phyloP scores from a whole-genome alignment of 2,797 vertebrate species.

The Syndactyla subalaris region DNA sequence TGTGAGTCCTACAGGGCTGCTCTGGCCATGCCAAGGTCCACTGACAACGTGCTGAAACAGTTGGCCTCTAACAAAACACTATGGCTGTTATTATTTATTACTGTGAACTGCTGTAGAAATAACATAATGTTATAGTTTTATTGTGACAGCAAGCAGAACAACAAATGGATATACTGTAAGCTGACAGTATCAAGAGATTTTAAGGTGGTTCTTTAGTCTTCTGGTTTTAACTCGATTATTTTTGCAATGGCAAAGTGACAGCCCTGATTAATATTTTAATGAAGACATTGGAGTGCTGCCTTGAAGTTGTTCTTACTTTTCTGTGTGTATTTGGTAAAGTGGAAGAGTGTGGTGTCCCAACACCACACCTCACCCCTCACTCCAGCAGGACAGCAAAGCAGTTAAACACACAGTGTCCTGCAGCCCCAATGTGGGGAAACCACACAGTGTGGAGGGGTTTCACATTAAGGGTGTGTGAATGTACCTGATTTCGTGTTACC shows the following conservation, averaged over 20 bases:
- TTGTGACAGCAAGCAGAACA: accelerated
- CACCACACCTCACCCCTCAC: neutral
- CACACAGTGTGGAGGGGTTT: accelerated
- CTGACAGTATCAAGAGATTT: accelerated
- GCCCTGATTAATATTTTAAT: accelerated
- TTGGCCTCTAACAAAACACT: accelerated
- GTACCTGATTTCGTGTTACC: accelerated
- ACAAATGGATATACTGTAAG: accelerated
- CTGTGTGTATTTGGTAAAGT: neutral
- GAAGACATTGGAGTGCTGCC: accelerated
- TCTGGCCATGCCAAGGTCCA: accelerated
- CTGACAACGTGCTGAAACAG: accelerated
- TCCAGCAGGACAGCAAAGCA: neutral
- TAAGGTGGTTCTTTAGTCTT: accelerated
- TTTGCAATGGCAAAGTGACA: accelerated
- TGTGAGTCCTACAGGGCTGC: accelerated
- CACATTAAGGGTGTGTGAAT: accelerated
- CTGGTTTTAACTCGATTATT: accelerated
- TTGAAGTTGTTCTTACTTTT: accelerated
- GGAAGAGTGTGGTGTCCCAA: neutral
- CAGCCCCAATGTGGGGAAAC: accelerated
- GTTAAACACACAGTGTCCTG: accelerated
- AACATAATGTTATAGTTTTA: accelerated
- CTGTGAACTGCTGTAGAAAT: accelerated
- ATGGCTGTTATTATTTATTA: accelerated